Percentiles rank a stretch among this genome's conserved stretches.
These are phyloP conservation scores for Nemopilema nomurai DNA, from an alignment of 30 jellyfish, hydroid and myxozoan genomes.

Conservation along the genomic window DNA sequence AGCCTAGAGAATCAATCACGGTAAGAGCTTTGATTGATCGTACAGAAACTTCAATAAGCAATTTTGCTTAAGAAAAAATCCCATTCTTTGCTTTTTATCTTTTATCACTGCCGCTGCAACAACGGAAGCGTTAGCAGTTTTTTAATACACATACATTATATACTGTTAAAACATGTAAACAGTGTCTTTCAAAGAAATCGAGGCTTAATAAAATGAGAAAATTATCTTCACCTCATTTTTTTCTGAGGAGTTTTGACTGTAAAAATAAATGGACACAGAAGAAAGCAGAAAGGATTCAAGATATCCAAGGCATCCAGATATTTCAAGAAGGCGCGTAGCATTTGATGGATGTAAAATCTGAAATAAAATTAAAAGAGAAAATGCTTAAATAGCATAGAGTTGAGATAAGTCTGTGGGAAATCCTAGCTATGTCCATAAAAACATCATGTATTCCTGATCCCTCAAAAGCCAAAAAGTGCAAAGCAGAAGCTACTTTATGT, in stretches of 20 bases:
- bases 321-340: conserved; percentile 14
- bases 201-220: no score
- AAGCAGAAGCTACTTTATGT: no score
- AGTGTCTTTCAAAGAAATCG: no score
- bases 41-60: not conserved
- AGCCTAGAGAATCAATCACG: conserved; percentile 29
- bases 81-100: no score
- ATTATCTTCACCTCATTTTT: not conserved
- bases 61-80: not conserved
- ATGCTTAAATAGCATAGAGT: not conserved
- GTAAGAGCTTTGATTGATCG: not conserved
- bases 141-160: no score
- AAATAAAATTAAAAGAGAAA: not conserved
- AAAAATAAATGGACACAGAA: not conserved
- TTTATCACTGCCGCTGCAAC: no score
- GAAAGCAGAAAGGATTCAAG: conserved; percentile 35
- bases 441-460: no score
- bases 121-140: no score
- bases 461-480: no score
- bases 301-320: conserved; percentile 59
- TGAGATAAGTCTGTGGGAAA: no score
- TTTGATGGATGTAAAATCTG: conserved; percentile 9
- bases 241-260: not conserved
- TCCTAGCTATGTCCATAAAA: no score
- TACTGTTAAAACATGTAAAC: no score